These are phyloP conservation scores for Trichonephila inaurata DNA, from an alignment of 1,140 invertebrate species.

Conservation along the genomic window DNA sequence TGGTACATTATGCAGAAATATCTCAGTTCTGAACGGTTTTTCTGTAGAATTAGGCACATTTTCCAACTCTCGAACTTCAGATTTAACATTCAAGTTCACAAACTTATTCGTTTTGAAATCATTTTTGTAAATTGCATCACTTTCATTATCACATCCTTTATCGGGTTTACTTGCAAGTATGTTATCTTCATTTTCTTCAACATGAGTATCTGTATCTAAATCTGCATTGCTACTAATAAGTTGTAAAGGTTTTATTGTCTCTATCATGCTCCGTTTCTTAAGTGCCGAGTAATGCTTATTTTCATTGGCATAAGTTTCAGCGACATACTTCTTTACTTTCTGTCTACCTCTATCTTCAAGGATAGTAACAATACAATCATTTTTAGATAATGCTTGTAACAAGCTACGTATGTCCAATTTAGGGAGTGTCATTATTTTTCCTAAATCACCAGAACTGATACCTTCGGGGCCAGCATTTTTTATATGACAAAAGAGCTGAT, in stretches of 20 bases:
- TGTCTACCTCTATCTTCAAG: conserved; percentile 84
- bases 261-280: conserved; percentile 70
- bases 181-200: not conserved
- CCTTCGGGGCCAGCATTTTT: conserved; percentile 82
- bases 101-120: too few relatives aligned
- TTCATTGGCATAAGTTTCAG: conserved; percentile 79
- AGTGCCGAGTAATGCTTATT: conserved; percentile 76
- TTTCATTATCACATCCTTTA: not conserved
- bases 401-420: conserved; percentile 83
- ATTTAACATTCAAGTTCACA: conserved; percentile 19
- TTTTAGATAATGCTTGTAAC: conserved; percentile 82
- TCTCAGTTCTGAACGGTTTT: not conserved
- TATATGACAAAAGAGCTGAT: conserved; percentile 82
- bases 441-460: conserved; percentile 82
- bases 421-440: conserved; percentile 81
- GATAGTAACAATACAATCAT: conserved; percentile 81
- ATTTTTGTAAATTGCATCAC: not conserved
- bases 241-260: too few relatives aligned
- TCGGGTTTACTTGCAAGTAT: not conserved
- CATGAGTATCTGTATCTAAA: not conserved
- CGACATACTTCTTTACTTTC: conserved; percentile 80
- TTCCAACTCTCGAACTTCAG: conserved; percentile 29
- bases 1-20: not conserved
- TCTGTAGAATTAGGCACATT: not conserved
- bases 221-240: conserved; percentile 20